A percentile compares a stretch with the other conserved stretches of the same genome.
These are phyloP conservation scores for Melanocharis versteri DNA, from an alignment of 2,113 vertebrate genomes.

Conservation along the genomic window DNA sequence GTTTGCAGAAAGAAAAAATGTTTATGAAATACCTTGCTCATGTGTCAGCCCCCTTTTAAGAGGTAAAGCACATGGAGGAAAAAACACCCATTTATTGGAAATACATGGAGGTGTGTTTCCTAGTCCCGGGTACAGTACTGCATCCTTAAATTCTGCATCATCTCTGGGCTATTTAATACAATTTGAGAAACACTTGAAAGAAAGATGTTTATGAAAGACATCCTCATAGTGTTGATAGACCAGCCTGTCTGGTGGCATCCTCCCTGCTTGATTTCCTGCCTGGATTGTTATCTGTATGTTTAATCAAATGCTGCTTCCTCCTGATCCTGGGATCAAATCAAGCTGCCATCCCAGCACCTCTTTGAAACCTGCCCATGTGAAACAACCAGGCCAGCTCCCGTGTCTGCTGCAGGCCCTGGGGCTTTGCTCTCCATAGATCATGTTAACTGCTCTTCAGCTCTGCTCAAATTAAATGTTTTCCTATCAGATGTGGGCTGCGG, in stretches of 20 bases:
- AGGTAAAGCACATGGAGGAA: neutral
- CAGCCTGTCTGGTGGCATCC: neutral
- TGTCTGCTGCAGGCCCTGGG: conserved; percentile 27
- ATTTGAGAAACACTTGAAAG: neutral
- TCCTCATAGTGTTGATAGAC: neutral
- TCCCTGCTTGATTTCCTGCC: neutral
- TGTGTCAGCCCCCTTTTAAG: neutral
- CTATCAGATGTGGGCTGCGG: conserved; percentile 61
- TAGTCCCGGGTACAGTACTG: neutral
- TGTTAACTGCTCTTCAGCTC: conserved; percentile 44
- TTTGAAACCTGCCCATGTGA: neutral
- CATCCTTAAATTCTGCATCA: neutral
- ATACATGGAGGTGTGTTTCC: neutral
- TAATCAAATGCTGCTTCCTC: neutral
- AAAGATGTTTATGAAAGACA: neutral
- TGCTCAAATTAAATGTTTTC: conserved; percentile 63
- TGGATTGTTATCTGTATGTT: neutral
- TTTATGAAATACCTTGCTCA: neutral
- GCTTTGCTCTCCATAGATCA: conserved; percentile 45
- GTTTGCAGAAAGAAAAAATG: neutral
- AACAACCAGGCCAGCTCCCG: neutral
- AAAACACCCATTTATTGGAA: rapidly evolving
- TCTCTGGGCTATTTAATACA: neutral
- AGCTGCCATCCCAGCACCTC: neutral
- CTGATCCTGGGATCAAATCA: neutral